Evolutionary conservation across 1,140 invertebrate species (phyloP).

Genomic region (Ceratosolen solmsi): DNA sequence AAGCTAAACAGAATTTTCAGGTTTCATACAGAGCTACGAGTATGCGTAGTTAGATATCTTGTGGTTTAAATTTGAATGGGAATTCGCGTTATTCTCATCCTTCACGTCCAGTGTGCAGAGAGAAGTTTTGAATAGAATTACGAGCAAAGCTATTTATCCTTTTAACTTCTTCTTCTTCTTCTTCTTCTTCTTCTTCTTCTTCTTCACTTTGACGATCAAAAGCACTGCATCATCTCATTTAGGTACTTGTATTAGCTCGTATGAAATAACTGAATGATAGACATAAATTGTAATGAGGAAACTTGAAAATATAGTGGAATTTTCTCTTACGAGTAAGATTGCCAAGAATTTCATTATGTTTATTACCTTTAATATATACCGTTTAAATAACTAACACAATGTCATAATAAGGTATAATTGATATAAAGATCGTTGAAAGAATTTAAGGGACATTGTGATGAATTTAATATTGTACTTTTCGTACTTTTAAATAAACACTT

Average conservation of each 20-base stretch:
- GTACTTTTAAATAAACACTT: no score
- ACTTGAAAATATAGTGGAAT: no score
- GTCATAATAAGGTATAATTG: no score
- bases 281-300: neutral
- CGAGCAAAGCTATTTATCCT: neutral
- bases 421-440: no score
- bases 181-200: neutral
- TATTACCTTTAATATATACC: no score
- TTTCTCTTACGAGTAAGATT: no score
- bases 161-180: neutral
- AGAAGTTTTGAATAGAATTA: slow-evolving; percentile 14
- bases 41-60: neutral
- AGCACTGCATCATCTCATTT: neutral
- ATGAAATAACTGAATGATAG: neutral
- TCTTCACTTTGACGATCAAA: neutral
- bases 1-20: neutral
- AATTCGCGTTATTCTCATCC: slow-evolving; percentile 8
- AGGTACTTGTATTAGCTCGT: neutral
- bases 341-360: no score
- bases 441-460: no score
- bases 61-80: neutral
- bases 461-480: no score
- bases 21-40: neutral
- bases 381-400: no score
- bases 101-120: neutral